phyloP scores from a whole-genome alignment of 2,888 invertebrate genomes.

The Cheilosia scutellata region DNA sequence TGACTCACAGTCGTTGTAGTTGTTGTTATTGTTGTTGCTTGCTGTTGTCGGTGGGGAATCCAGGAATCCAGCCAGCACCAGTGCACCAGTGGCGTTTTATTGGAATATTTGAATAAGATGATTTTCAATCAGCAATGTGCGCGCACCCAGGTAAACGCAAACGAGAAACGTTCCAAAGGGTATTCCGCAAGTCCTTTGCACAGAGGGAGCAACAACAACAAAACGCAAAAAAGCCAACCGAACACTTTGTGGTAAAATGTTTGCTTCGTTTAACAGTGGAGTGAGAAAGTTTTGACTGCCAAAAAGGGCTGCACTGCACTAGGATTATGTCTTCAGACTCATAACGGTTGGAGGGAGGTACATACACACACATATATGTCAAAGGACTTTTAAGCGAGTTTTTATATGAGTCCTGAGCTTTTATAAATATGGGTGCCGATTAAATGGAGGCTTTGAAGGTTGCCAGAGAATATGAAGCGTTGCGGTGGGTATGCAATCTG shows the following conservation, averaged over 20 bases:
- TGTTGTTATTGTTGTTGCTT: constrained; percentile 42
- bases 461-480: no score
- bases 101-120: constrained; percentile 76
- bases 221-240: constrained; percentile 22
- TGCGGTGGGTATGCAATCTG: no score
- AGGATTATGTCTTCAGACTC: neutral
- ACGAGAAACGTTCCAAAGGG: constrained; percentile 56
- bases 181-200: constrained; percentile 43
- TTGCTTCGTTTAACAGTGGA: constrained; percentile 54
- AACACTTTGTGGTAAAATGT: constrained; percentile 68
- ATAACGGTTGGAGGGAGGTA: neutral
- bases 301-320: neutral
- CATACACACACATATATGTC: neutral
- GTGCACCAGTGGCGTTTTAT: constrained; percentile 74
- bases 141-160: constrained; percentile 68
- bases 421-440: no score
- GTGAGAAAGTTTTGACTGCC: constrained; percentile 28
- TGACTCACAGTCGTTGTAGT: constrained; percentile 56
- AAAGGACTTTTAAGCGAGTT: neutral
- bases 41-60: constrained; percentile 1
- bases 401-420: no score
- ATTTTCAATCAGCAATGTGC: constrained; percentile 75
- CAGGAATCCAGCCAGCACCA: constrained; percentile 34
- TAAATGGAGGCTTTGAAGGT: no score
- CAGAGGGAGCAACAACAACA: constrained; percentile 8